A percentile compares a stretch with the other conserved stretches of the same genome.
These are phyloP conservation scores for Psix sp. DNA, from an alignment of 1,140 invertebrate species.

Conservation along the genomic window DNA sequence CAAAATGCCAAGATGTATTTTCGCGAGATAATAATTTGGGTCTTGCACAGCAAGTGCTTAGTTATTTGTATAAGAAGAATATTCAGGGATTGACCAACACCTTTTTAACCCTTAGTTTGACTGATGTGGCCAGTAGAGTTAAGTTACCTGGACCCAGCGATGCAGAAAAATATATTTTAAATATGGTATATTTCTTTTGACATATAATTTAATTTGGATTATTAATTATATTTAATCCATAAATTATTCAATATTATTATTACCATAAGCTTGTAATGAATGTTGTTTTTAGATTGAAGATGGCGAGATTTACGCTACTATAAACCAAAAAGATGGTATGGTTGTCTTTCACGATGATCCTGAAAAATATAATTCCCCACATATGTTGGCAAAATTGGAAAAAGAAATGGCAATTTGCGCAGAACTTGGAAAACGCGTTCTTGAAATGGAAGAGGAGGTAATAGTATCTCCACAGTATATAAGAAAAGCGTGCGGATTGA, in stretches of 20 bases:
- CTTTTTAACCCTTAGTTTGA: constrained; percentile 94
- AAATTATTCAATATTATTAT: constrained; percentile 14
- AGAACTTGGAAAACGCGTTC: constrained; percentile 89
- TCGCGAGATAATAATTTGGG: constrained; percentile 91
- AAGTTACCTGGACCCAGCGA: constrained; percentile 88
- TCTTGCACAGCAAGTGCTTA: constrained; percentile 89
- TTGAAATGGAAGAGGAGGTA: constrained; percentile 96
- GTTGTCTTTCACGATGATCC: constrained; percentile 97
- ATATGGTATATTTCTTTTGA: constrained; percentile 84
- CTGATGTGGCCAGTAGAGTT: constrained; percentile 94
- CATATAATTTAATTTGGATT: background rate
- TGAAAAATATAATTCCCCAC: constrained; percentile 93
- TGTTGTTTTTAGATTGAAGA: constrained; percentile 90
- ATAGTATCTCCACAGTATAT: constrained; percentile 92
- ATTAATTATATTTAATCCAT: background rate
- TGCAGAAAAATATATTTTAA: constrained; percentile 95
- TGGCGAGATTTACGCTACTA: constrained; percentile 96
- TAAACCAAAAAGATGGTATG: constrained; percentile 99
- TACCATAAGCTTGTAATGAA: no score
- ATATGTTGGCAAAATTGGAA: constrained; percentile 91
- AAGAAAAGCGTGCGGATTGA: constrained; percentile 82
- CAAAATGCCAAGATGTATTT: constrained; percentile 89
- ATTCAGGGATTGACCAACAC: constrained; percentile 98
- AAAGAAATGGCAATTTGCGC: constrained; percentile 92
- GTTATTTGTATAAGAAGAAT: constrained; percentile 95